A percentile compares a stretch with the other conserved stretches of the same genome.
These are phyloP conservation scores for Orius insidiosus DNA, from an alignment of 1,140 invertebrate genomes.

Conservation along the genomic window DNA sequence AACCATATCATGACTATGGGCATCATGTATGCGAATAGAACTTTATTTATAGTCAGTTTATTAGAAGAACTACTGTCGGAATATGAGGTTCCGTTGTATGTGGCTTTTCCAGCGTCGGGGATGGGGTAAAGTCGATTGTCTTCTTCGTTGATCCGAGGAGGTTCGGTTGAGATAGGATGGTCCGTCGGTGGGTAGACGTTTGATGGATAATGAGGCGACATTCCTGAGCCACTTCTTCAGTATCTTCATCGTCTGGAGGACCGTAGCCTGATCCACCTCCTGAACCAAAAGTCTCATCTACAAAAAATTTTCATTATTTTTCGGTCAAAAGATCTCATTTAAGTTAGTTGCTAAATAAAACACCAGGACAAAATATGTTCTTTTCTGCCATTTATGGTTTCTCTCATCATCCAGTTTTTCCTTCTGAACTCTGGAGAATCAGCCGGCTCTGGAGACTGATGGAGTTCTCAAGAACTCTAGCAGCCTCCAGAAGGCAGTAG, in stretches of 20 bases:
- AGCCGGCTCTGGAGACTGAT: no score
- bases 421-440: no score
- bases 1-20: conserved; percentile 70
- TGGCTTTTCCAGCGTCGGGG: conserved; percentile 4
- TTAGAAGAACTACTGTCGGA: neutral
- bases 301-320: conserved; percentile 15
- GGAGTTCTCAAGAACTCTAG: no score
- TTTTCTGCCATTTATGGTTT: no score
- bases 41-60: conserved; percentile 37
- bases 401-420: no score
- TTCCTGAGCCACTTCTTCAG: conserved; percentile 29
- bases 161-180: conserved; percentile 24
- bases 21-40: conserved; percentile 52
- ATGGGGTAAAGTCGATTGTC: conserved; percentile 17
- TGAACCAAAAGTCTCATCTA: conserved; percentile 36
- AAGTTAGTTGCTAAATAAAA: no score
- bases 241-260: conserved; percentile 26
- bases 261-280: conserved; percentile 39
- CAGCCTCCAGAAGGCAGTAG: no score
- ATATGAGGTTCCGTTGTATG: neutral
- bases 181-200: conserved; percentile 17
- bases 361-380: no score
- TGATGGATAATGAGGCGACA: conserved; percentile 10
- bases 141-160: conserved; percentile 22
- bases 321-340: no score